Conservation (phyloP, 53 echinoderm and acorn worm species). For the Henricia sp. region DNA sequence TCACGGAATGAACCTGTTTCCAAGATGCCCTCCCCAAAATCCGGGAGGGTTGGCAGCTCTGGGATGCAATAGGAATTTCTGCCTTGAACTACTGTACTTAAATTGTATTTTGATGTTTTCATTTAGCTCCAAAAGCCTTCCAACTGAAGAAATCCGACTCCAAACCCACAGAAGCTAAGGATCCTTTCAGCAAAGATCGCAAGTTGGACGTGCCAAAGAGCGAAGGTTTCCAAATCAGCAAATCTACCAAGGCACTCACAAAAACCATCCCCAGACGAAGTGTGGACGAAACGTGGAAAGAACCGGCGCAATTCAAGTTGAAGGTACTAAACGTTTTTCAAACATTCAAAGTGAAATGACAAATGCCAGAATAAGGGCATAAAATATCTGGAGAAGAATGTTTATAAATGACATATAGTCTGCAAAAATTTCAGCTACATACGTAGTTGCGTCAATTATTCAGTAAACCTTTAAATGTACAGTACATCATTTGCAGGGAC, state of each 20-base stretch:
- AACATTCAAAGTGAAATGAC: no score
- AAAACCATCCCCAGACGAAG: conserved; percentile 53
- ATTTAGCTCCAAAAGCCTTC: conserved; percentile 91
- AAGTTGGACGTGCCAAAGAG: conserved; percentile 77
- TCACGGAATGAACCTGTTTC: no score
- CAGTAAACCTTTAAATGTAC: no score
- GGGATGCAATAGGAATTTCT: not conserved
- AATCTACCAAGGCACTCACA: conserved; percentile 77
- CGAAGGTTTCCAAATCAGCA: conserved; percentile 78
- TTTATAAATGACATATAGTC: no score
- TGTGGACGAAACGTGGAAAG: conserved; percentile 63
- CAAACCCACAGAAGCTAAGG: conserved; percentile 67
- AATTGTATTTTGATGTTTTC: not conserved
- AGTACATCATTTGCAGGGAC: no score
- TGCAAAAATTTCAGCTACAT: no score
- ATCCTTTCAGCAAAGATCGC: conserved; percentile 83
- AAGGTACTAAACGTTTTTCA: no score
- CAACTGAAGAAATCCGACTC: conserved; percentile 71
- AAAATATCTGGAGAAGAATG: no score
- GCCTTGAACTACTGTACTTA: not conserved
- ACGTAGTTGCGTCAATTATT: no score
- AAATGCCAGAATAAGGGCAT: no score
- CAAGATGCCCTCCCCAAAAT: no score
- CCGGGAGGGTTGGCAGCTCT: no score
- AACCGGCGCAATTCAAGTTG: conserved; percentile 79